Evolutionary conservation across 2,888 invertebrate genomes (phyloP), one percentile per base, ranked within the genome.

Genomic region (Galerucella pusilla): DNA sequence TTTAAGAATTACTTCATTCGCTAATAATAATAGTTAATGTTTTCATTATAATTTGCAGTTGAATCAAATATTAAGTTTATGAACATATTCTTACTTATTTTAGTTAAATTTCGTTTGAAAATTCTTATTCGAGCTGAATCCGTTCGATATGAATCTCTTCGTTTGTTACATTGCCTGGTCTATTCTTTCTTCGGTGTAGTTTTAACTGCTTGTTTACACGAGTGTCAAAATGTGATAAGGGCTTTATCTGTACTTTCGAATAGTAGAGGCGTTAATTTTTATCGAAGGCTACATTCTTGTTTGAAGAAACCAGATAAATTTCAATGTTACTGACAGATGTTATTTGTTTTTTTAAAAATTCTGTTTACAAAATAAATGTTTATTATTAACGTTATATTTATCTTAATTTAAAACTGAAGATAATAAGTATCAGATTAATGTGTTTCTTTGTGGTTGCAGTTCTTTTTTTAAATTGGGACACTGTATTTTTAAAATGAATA

Each of bases 181-280:
- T 65, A 65, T 77, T 74, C 72, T 72, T 67, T 67, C 63, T 72
- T 54, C 70, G 67, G 74, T 70, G 45, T 63, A 73, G 65, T 66
- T 59, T 71, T 69, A 74, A 78, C 74, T 76, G 78, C 76, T 77
- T 82, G 81, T 83, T 82, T 80, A 82, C 81, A 83, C 75, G 81
- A 81, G 82, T 81, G 82, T 82, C 81, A 79, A 82, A 79, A 77
- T 63, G 74, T 77, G 83, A 83, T 83, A 83, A 82, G 76, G 76
- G 79, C 77, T 81, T 81, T 74, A 76, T 76, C 76, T 76, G 45
- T 45, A 67, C 57, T 71, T 67, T 76, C 42, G 60, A 73, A 73
- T 71, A 61, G 75, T 76, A 73, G 63, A 73, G 73, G 73, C 73
- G 73, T 73, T 76, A 57, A 63, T 65, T 73, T 71, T 73, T 73